A percentile compares a stretch with the other conserved stretches of the same genome.
Conservation (phyloP, 1,140 invertebrate species). For the Diorhabda carinulata region DNA sequence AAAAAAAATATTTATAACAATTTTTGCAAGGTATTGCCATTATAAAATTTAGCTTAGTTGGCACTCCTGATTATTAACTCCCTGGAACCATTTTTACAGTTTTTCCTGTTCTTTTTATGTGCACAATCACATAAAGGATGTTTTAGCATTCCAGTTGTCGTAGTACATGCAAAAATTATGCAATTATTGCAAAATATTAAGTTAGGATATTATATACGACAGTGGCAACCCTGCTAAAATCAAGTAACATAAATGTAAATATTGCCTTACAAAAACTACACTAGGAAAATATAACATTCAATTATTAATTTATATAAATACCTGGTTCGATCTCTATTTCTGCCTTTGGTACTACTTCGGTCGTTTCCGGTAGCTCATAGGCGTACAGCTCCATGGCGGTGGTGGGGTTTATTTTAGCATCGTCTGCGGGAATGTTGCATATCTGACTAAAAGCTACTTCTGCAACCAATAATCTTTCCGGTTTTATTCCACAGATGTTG, state of each 20-base stretch:
- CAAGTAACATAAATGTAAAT: not conserved
- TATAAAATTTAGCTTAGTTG: no score
- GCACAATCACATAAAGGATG: no score
- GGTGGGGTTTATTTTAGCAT: constrained; percentile 36
- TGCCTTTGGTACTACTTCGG: constrained; percentile 6
- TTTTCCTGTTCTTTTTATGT: no score
- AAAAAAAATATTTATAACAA: no score
- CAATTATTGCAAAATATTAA: no score
- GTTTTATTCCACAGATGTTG: constrained; percentile 59
- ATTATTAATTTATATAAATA: constrained; percentile 3
- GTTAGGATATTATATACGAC: no score
- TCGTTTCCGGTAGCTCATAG: constrained; percentile 48
- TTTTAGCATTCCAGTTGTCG: no score
- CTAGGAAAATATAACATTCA: not conserved
- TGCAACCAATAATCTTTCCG: constrained; percentile 62
- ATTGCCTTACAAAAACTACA: not conserved
- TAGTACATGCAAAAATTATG: no score
- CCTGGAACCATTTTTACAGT: no score
- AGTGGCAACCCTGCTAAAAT: no score
- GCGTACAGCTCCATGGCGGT: constrained; percentile 49
- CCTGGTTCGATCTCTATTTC: constrained; percentile 30
- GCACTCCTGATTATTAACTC: no score
- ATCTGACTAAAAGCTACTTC: constrained; percentile 67
- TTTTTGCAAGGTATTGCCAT: no score
- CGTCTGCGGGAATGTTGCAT: constrained; percentile 30